Conservation (phyloP, 2,888 invertebrate species). For the Aphodius granarius region DNA sequence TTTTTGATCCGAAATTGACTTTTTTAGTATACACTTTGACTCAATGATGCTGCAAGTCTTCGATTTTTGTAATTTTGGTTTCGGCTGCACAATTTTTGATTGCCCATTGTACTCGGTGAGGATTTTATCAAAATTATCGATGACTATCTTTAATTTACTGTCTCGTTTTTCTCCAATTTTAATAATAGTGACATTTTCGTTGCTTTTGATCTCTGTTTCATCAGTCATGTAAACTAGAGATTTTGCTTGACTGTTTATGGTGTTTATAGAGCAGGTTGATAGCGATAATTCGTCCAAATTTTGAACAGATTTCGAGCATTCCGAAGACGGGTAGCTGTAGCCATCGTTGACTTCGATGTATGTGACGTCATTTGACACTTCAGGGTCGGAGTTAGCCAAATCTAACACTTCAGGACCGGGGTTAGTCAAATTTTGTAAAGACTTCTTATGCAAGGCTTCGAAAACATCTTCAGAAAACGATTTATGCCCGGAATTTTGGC, state of each 20-base stretch:
- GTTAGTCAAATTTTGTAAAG: neutral
- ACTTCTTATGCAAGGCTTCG: slow-evolving; percentile 13
- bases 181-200: slow-evolving; percentile 49
- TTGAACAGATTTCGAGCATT: neutral
- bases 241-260: neutral
- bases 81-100: slow-evolving; percentile 46
- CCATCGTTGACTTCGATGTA: neutral
- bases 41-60: slow-evolving; percentile 73
- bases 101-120: slow-evolving; percentile 52
- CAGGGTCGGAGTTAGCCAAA: no score
- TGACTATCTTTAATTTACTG: slow-evolving; percentile 55
- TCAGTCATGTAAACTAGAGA: neutral
- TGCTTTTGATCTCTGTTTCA: neutral
- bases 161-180: slow-evolving; percentile 41
- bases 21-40: slow-evolving; percentile 68
- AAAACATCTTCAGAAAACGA: slow-evolving; percentile 23
- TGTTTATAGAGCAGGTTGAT: neutral
- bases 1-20: slow-evolving; percentile 38
- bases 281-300: slow-evolving; percentile 1
- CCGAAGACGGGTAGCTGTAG: neutral
- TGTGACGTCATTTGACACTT: neutral
- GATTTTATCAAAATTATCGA: slow-evolving; percentile 60
- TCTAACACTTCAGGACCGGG: no score
- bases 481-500: neutral
- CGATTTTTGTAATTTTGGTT: slow-evolving; percentile 67